Base-by-base conservation (phyloP, 2,797 vertebrate genomes). In the Synaphobranchus kaupii region DNA sequence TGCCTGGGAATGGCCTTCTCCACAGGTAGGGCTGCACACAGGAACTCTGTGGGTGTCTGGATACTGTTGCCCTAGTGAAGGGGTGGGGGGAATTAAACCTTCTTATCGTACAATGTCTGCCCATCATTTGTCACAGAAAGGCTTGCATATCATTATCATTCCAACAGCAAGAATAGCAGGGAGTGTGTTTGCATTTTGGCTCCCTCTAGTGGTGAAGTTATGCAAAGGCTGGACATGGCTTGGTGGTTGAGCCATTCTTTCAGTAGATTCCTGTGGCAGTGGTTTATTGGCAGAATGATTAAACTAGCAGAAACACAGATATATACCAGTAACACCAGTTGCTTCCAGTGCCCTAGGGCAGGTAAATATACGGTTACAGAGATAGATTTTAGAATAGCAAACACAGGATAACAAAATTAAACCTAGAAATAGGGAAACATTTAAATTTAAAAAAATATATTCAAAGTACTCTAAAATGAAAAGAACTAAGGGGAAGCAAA, bases 1-100 rank as follows among this genome's bases (percentile, higher is more conserved):
- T 99, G 97, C 91, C 93, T 99, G 90, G 97, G 98, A 86, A 96
- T 98, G 93, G 98, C 98, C 87, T 99, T 99, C 56, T 96, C 98
- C 80, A 96, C 97, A 31, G 98, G 98, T 99, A 95, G 66, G 0
- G 3, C 84, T 48, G 54, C 81, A 20, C 22, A 34, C 34, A 71
- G 58, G n/a, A 20, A 15, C 0, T 13, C 12, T 9, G 9, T 4
- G 25, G n/a, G 63, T 68, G 63, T 68, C 22, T 68, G 25, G n/a
- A n/a, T 2, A 68, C 22, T 5, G 22, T 66, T n/a, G 5, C 60
- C 25, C 22, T 22, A 60, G 20, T 3, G 7, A 1, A 66, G 60
- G 22, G 25, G 25, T n/a, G 20, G 5, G 60, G 22, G 25, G 5
- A 66, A n/a, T 10, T 0, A 10, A 50, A 50, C 10, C 50, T 8